Conservation (phyloP, 2,797 vertebrate species). For the Bovichtus diacanthus region DNA sequence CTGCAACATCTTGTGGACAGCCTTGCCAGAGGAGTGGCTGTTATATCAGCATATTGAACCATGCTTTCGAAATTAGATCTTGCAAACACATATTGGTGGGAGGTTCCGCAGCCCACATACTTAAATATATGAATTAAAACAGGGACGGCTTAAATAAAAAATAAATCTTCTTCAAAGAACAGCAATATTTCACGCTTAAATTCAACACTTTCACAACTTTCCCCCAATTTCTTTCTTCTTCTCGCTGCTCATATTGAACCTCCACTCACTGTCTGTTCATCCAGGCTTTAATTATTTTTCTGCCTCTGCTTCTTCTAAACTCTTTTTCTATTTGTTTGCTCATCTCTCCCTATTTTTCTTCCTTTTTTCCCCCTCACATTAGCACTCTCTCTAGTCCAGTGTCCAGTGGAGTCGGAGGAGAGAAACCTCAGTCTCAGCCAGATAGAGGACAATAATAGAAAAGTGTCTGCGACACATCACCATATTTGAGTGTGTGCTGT, state of each 20-base stretch:
- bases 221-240: not conserved
- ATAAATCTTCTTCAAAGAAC: not conserved
- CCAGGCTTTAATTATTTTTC: not conserved
- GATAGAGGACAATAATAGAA: constrained; percentile 58
- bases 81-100: not conserved
- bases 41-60: not conserved
- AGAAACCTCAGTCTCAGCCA: constrained; percentile 27
- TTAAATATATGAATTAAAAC: not conserved
- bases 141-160: not conserved
- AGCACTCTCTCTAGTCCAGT: constrained; percentile 45
- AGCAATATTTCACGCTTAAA: not conserved
- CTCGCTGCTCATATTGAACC: constrained; percentile 4
- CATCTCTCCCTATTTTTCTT: not conserved
- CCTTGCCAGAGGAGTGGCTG: not conserved
- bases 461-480: constrained; percentile 50
- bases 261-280: constrained; percentile 24
- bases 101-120: not conserved
- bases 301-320: not conserved
- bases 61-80: not conserved
- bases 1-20: not conserved
- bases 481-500: constrained; percentile 39
- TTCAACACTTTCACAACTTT: constrained; percentile 2
- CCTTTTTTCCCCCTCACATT: constrained; percentile 41
- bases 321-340: not conserved
- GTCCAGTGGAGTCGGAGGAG: constrained; percentile 43